A percentile compares a stretch with the other conserved stretches of the same genome.
Conservation (phyloP, 1,140 invertebrate genomes). For the Trichonephila clavata region DNA sequence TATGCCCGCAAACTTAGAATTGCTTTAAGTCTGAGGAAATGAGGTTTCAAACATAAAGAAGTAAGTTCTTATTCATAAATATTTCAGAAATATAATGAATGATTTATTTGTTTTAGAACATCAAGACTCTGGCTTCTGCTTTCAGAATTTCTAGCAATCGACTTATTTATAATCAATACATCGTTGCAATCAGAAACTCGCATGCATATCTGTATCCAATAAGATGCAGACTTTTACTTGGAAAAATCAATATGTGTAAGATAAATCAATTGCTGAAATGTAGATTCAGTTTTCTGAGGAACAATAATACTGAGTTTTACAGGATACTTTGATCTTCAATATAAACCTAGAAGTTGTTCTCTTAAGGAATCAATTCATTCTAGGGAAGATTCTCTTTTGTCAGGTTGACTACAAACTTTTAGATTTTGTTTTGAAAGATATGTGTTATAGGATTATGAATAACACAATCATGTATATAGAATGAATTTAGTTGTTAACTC, state of each 20-base stretch:
- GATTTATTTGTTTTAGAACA: conserved; percentile 1
- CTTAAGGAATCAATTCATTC: background rate
- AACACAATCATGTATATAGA: background rate
- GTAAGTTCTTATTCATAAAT: background rate
- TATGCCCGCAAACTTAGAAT: too few relatives aligned
- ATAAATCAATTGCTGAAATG: background rate
- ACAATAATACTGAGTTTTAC: background rate
- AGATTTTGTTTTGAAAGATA: background rate
- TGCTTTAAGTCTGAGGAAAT: too few relatives aligned
- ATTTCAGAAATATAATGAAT: too few relatives aligned
- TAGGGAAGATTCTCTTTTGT: background rate
- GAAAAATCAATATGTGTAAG: background rate
- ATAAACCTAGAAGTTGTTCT: background rate
- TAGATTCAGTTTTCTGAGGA: background rate
- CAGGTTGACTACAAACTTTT: background rate
- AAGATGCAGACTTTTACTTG: background rate
- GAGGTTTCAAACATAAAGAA: too few relatives aligned
- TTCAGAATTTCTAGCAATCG: background rate
- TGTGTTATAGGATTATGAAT: background rate
- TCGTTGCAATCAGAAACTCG: background rate
- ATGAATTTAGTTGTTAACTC: too few relatives aligned
- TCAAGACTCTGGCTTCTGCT: background rate
- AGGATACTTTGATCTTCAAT: background rate
- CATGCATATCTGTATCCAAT: conserved; percentile 8
- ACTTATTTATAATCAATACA: conserved; percentile 2